These are phyloP conservation scores for Rhadinocentrus ornatus DNA, from an alignment of 2,797 vertebrate genomes.

Conservation along the genomic window DNA sequence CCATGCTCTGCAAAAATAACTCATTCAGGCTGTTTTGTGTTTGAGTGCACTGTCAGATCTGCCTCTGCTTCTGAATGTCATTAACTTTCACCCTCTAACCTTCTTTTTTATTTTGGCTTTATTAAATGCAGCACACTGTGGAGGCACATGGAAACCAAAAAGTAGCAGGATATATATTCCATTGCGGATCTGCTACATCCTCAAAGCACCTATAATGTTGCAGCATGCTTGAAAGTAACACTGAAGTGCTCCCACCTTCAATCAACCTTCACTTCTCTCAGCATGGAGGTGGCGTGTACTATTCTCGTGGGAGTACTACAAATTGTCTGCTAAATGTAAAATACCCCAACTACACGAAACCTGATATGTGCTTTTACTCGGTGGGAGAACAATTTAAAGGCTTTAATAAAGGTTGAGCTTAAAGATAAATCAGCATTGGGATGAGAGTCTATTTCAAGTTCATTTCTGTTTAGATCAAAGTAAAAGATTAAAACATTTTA, in stretches of 20 bases:
- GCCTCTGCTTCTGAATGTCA: neutral
- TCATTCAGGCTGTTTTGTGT: neutral
- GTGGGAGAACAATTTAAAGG: neutral
- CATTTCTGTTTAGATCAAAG: too few relatives aligned
- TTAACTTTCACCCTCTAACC: neutral
- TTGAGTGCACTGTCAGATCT: neutral
- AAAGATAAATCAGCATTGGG: neutral
- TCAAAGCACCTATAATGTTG: neutral
- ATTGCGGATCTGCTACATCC: neutral
- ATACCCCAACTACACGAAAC: too few relatives aligned
- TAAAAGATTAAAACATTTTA: too few relatives aligned
- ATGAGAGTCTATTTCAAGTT: neutral
- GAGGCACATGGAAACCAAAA: neutral
- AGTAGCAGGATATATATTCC: neutral
- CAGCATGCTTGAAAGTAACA: neutral
- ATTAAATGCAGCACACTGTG: neutral
- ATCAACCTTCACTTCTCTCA: too few relatives aligned
- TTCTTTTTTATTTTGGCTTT: neutral
- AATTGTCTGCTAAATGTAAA: too few relatives aligned
- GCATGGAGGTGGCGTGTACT: too few relatives aligned
- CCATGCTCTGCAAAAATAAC: conserved; percentile 6
- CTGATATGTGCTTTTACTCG: neutral
- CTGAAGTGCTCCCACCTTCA: neutral
- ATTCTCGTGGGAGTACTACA: too few relatives aligned
- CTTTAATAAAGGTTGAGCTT: neutral